phyloP scores from a whole-genome alignment of 2,113 vertebrate species.

The Pelecanus crispus region DNA sequence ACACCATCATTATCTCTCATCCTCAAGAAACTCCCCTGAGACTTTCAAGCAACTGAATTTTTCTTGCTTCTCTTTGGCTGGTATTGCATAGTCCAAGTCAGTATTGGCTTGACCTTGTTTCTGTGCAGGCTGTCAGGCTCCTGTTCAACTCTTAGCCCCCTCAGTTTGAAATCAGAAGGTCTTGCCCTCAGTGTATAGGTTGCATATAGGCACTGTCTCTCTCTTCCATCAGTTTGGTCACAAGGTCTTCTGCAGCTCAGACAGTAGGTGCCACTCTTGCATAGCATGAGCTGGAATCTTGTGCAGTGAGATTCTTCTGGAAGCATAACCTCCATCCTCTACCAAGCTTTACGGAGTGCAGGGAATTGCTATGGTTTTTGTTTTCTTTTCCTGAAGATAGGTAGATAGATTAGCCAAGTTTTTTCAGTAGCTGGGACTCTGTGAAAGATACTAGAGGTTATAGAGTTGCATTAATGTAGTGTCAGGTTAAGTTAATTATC shows the following conservation, averaged over 20 bases:
- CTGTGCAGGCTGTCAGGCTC: background rate
- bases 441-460: background rate
- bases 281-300: background rate
- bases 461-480: background rate
- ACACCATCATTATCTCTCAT: background rate
- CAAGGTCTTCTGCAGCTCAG: background rate
- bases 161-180: background rate
- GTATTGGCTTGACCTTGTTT: background rate
- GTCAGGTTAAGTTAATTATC: background rate
- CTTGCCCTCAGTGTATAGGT: background rate
- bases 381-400: background rate
- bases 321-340: background rate
- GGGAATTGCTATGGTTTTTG: background rate
- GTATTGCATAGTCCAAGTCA: background rate
- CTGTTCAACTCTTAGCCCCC: background rate
- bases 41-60: background rate
- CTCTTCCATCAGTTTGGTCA: background rate
- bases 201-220: rapidly evolving
- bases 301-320: background rate
- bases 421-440: background rate
- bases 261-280: background rate
- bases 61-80: background rate
- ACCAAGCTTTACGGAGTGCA: background rate
- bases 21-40: background rate
- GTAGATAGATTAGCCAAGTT: background rate